phyloP scores from a whole-genome alignment of 2,888 invertebrate genomes.

The Polydrusus pterygomalis region DNA sequence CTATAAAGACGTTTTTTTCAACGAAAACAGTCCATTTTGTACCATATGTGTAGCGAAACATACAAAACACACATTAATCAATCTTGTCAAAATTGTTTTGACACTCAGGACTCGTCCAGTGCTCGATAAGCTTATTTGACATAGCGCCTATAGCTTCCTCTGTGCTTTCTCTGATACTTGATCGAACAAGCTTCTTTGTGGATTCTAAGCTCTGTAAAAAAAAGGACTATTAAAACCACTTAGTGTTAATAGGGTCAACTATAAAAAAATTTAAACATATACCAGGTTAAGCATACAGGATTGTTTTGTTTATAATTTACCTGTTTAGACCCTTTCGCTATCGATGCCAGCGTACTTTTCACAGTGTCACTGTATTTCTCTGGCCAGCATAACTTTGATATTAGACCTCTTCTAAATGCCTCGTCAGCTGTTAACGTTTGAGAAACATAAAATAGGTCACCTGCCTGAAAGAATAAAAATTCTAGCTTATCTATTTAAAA shows the following conservation, averaged over 20 bases:
- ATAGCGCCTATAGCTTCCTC: slow-evolving; percentile 80
- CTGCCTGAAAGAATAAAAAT: slow-evolving; percentile 74
- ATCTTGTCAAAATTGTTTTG: slow-evolving; percentile 72
- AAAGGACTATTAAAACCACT: slow-evolving; percentile 10
- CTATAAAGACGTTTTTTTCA: background rate
- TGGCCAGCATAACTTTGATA: slow-evolving; percentile 87
- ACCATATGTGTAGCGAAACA: slow-evolving; percentile 17
- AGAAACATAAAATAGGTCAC: slow-evolving; percentile 81
- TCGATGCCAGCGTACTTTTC: slow-evolving; percentile 78
- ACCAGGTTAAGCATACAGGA: no score
- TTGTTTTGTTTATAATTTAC: slow-evolving; percentile 73
- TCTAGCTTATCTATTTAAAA: background rate
- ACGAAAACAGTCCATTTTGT: slow-evolving; percentile 19
- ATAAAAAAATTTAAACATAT: no score
- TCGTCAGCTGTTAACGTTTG: slow-evolving; percentile 87
- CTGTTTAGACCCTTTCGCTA: slow-evolving; percentile 84
- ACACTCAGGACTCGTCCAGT: slow-evolving; percentile 85
- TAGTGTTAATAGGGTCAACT: no score
- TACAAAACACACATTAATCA: slow-evolving; percentile 13
- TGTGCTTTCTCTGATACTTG: slow-evolving; percentile 75
- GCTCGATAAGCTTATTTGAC: slow-evolving; percentile 79
- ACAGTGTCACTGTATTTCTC: slow-evolving; percentile 86
- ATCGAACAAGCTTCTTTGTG: slow-evolving; percentile 76
- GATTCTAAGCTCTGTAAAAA: slow-evolving; percentile 79
- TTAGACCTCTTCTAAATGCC: slow-evolving; percentile 85